Evolutionary conservation across 1,140 invertebrate species (phyloP).

Genomic region (Drosophila neocordata): DNA sequence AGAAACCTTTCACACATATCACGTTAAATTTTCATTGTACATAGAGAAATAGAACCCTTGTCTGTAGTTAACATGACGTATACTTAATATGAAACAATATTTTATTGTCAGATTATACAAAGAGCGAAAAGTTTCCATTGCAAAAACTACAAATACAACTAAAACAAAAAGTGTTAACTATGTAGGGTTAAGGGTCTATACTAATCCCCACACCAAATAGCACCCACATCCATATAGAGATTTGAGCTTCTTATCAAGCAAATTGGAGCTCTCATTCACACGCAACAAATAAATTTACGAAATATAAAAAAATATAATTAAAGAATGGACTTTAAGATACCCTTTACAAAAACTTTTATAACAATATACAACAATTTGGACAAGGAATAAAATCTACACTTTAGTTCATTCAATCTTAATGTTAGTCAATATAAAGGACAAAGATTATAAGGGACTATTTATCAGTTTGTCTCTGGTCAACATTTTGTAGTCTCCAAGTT

Average conservation of each 20-base stretch:
- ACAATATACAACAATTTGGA: too few species aligned
- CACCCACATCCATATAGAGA: conserved; percentile 16
- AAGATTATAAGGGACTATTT: too few species aligned
- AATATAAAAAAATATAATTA: conserved; percentile 8
- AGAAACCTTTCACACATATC: conserved; percentile 9
- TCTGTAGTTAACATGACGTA: conserved; percentile 50
- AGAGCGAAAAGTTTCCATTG: conserved; percentile 51
- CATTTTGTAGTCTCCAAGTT: too few species aligned
- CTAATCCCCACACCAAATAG: conserved; percentile 15
- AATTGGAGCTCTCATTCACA: conserved; percentile 73
- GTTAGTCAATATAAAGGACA: too few species aligned
- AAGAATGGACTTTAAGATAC: neutral
- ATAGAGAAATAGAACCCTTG: conserved; percentile 31
- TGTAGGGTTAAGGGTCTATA: conserved; percentile 50
- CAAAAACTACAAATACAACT: conserved; percentile 23
- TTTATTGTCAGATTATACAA: conserved; percentile 54
- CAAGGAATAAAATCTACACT: too few species aligned
- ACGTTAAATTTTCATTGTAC: conserved; percentile 12
- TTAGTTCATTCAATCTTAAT: too few species aligned
- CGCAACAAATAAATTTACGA: conserved; percentile 67
- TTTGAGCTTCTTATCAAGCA: conserved; percentile 66
- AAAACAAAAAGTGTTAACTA: conserved; percentile 35
- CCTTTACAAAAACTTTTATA: neutral
- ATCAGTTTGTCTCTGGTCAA: too few species aligned
- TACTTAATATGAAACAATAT: conserved; percentile 59